These are phyloP conservation scores for Melanerpes formicivorus DNA, from an alignment of 2,113 vertebrate genomes.

Conservation along the genomic window DNA sequence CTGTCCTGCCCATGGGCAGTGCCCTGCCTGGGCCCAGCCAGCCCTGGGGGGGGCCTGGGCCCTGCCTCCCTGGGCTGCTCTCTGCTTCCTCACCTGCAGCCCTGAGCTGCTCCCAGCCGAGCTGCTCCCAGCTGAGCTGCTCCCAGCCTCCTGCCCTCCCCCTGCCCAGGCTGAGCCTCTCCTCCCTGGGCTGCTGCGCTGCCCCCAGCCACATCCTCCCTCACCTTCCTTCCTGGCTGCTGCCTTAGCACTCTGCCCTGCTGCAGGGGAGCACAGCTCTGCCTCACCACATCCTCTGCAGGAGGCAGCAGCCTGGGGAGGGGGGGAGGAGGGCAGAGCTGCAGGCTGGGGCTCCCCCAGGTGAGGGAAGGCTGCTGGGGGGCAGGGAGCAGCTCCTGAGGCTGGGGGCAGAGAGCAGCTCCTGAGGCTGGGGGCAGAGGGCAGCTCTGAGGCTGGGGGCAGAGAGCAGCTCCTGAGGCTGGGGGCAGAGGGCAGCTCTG, in stretches of 20 bases:
- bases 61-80: background rate
- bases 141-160: background rate
- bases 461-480: too few relatives aligned
- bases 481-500: too few relatives aligned
- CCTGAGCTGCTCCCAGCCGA: background rate
- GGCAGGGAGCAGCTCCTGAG: too few relatives aligned
- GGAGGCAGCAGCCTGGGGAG: accelerated
- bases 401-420: too few relatives aligned
- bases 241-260: background rate
- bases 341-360: too few relatives aligned
- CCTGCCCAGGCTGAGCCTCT: background rate
- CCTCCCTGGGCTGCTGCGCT: background rate
- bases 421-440: too few relatives aligned
- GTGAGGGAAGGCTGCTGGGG: too few relatives aligned
- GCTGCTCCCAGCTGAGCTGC: background rate
- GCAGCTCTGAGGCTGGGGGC: too few relatives aligned
- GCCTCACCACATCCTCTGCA: conserved; percentile 50
- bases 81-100: background rate
- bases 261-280: background rate
- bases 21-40: background rate
- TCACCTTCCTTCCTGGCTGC: conserved; percentile 47
- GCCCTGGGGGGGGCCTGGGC: background rate
- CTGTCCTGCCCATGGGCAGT: too few relatives aligned
- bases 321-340: background rate
- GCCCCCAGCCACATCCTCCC: conserved; percentile 40